Base-by-base conservation (phyloP, 2,797 vertebrate species). In the Labroides dimidiatus region DNA sequence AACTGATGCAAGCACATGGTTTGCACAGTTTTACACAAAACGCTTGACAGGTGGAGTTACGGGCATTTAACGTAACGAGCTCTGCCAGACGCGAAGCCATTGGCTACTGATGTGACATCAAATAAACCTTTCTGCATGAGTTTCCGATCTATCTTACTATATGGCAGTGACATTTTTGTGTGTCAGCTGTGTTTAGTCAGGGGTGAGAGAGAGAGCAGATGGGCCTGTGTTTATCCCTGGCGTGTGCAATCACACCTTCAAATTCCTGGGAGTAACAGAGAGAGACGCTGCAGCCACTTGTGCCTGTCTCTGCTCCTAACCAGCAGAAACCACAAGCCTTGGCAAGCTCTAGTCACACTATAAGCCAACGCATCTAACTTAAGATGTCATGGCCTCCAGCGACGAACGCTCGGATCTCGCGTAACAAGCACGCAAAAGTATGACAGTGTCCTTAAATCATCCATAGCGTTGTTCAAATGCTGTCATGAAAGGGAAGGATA, bases 341-440 rank as follows among this genome's bases (percentile, higher is more conserved):
- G 84, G 82, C 88, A 89, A 77, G 82, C 69, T 79, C 50, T 6
- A 73, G 69, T 58, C 69, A 23, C 61, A 66, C 61, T 57, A 68
- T 64, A 59, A 73, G 69, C 61, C 64, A 60, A 57, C 62, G 83
- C 36, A 10, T 70, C 78, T 81, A 82, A 81, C 75, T 87, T 75
- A 76, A 87, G 80, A 84, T 76, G 78, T 75, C 81, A 76, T 70
- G 53, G 70, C 82, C 80, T 83, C 62, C 64, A 85, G 87, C 78
- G 30, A 68, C 2, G 30, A 27, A 33, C 52, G 55, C 33, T 80
- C 52, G 39, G 66, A 72, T 78, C 65, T 27, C 24, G 47, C 33
- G 73, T 61, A 75, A 71, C 57, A 84, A 49, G 60, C 17, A 47
- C 15, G 48, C 41, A 30, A 19, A 10, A 37, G 11, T 52, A 42